phyloP scores from a whole-genome alignment of 2,888 invertebrate genomes.

The Leptothorax acervorum region DNA sequence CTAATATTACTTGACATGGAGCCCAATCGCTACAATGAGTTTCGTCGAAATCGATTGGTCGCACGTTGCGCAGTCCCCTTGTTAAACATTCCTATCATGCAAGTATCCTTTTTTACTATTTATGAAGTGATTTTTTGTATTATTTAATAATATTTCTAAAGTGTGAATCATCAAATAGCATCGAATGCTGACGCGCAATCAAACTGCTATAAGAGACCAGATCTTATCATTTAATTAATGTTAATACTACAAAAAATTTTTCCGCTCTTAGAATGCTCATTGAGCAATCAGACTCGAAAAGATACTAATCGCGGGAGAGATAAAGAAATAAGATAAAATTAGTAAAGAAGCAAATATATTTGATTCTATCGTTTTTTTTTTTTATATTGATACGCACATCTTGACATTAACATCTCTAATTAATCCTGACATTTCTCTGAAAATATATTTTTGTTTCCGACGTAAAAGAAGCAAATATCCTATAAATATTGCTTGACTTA shows the following conservation, averaged over 20 bases:
- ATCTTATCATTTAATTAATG: slow-evolving; percentile 16
- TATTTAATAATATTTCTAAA: background rate
- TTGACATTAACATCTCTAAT: background rate
- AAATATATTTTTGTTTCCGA: background rate
- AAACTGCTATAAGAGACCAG: background rate
- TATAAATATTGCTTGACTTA: background rate
- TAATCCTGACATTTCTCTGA: background rate
- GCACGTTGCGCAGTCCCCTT: no score
- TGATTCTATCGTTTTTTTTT: background rate
- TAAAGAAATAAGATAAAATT: slow-evolving; percentile 12
- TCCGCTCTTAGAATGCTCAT: background rate
- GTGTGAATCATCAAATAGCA: background rate
- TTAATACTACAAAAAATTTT: slow-evolving; percentile 16
- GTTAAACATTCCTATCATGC: background rate
- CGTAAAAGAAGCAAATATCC: background rate
- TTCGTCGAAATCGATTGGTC: background rate
- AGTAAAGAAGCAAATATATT: background rate
- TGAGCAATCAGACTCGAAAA: background rate
- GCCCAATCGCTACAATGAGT: background rate
- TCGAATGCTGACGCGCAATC: background rate
- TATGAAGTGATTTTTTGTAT: background rate
- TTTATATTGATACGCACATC: background rate
- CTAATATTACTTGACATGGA: background rate
- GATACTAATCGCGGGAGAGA: background rate
- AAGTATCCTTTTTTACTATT: background rate